Evolutionary conservation across 2,797 vertebrate genomes (phyloP).

Genomic region (Urophycis tenuis): DNA sequence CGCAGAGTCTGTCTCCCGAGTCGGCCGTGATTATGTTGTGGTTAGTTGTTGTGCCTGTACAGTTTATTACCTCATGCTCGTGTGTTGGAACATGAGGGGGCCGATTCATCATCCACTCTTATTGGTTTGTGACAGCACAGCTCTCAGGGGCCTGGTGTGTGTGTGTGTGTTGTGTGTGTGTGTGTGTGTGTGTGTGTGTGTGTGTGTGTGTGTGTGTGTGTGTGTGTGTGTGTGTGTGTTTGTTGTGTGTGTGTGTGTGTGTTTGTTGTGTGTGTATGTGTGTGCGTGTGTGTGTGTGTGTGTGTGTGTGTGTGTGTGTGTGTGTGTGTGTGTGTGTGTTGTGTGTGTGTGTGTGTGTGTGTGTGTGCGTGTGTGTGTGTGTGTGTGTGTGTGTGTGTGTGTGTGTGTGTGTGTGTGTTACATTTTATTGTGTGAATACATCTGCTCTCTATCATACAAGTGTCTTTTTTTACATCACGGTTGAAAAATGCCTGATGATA

Average conservation of each 20-base stretch:
- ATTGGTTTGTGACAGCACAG: not conserved
- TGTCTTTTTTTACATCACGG: not conserved
- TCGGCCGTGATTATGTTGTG: not conserved
- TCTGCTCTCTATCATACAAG: not conserved
- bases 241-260: not conserved
- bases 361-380: not conserved
- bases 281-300: too few species aligned
- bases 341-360: not conserved
- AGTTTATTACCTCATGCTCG: constrained; percentile 5
- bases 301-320: not conserved
- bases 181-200: constrained; percentile 2
- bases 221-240: not conserved
- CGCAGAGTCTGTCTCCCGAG: not conserved
- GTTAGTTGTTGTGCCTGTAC: constrained; percentile 3
- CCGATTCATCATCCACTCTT: not conserved
- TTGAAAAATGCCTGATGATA: not conserved
- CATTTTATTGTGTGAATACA: not conserved
- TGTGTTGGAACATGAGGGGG: constrained; percentile 2
- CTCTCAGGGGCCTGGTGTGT: not conserved
- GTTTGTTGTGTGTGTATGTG: not conserved
- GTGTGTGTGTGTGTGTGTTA: too few species aligned
- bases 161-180: constrained; percentile 1
- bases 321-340: not conserved
- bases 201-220: not conserved
- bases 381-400: not conserved